Base-by-base conservation (phyloP, 2,888 invertebrate genomes). In the Phaonia tiefii region DNA sequence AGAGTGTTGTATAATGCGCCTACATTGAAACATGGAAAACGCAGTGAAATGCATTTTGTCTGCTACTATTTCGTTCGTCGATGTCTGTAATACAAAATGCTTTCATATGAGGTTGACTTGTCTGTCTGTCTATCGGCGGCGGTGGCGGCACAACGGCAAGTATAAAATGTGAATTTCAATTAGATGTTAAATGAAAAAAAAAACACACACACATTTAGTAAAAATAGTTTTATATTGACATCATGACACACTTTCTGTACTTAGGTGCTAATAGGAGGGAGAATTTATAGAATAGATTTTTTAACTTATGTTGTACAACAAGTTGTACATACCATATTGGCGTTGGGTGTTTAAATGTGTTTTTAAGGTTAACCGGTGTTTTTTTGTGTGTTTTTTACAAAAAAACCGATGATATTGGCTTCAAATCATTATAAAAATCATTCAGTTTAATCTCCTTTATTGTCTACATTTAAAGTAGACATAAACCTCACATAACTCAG, bases 151-250 rank as follows among this genome's bases (percentile, higher is more conserved):
- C 44, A 44, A 44, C 13, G 10, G 49, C n/a, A n/a, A 54, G 22
- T 54, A 54, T 22, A 54, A 54, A 22, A 54, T 22, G 25, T 54
- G 63, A 76, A 80, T 80, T 80, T 73, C 58, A 77, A 75, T 77
- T 81, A 63, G 78, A 75, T 78, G 70, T 77, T 11, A 73, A 80
- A 80, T 31, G 66, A 71, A n/a, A n/a, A n/a, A n/a, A n/a, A n/a
- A n/a, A n/a, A n/a, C n/a, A n/a, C n/a, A n/a, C n/a, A 77, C 54
- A 60, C 63, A 31, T 63, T 44, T 74, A 70, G 66, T 54, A 81
- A 81, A 81, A 81, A 81, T 78, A 81, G 75, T 44, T 67, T 75
- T 78, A 37, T 72, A 72, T 78, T 81, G 81, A 75, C 81, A 80
- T 77, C 70, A 72, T 81, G 78, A 77, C 81, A 78, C 66, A 78